Base-by-base conservation (phyloP, 2,888 invertebrate genomes). In the Cyclophora punctaria region DNA sequence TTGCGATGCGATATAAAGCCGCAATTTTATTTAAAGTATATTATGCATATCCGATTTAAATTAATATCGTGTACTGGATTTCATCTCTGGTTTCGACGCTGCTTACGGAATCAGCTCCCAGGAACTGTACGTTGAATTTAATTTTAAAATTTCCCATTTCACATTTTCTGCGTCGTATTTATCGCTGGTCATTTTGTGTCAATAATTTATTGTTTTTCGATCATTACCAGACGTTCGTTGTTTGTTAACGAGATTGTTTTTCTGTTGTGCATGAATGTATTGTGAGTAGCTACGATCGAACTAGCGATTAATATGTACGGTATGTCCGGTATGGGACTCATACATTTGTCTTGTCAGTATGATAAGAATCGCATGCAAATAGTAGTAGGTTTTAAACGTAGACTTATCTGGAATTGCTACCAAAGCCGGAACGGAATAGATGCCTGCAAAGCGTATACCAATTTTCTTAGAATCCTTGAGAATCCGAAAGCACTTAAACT, bases 51-150 rank as follows among this genome's bases (percentile, higher is more conserved):
- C 49, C 41, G 54, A 66, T 66, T 67, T 54, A 63, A 66, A 66
- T 72, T 66, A 66, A 66, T 69, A 57, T 64, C 65, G 54, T 69
- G 54, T 62, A 63, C 64, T 71, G 66, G 67, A 69, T 72, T 73
- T 78, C 71, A 71, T 71, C 63, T 70, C 60, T 73, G 66, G 64
- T 75, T 71, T 71, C 66, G 70, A 61, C 69, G 81, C 83, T 77
- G 80, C 79, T 66, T 60, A 64, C 58, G 81, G 80, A 78, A 77
- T 67, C 75, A 85, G 84, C 75, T 80, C 58, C 81, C 84, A 50
- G 85, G 82, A 82, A 78, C 75, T 72, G 85, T 85, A 85, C 67
- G 85, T 85, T 77, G 59, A 69, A 60, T 44, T 44, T 58, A 53
- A 63, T 66, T 69, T 69, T 67, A 67, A 66, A 70, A 69, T 68